Evolutionary conservation across 1,140 invertebrate genomes (phyloP).

Genomic region (Sinella curviseta): DNA sequence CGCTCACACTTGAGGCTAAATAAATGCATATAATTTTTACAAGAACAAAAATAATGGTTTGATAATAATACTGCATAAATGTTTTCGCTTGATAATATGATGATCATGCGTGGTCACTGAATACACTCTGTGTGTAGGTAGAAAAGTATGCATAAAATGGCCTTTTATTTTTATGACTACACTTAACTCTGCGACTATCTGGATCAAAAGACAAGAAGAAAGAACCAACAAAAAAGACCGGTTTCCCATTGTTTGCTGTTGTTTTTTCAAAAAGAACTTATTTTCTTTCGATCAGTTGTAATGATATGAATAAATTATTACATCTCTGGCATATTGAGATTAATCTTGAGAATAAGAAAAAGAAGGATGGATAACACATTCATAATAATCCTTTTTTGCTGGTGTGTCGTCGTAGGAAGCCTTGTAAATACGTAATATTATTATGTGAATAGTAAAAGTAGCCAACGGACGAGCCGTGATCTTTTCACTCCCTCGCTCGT

Average conservation of each 20-base stretch:
- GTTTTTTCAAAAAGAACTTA: neutral
- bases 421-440: too few species aligned
- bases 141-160: neutral
- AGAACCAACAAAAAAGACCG: slow-evolving; percentile 1
- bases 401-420: too few species aligned
- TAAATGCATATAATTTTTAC: too few species aligned
- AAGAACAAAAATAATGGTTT: too few species aligned
- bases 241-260: neutral
- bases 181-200: neutral
- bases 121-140: neutral
- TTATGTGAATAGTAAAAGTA: too few species aligned
- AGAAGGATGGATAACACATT: neutral
- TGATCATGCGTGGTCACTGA: neutral
- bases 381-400: too few species aligned
- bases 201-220: neutral
- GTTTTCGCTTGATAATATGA: neutral
- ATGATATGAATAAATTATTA: slow-evolving; percentile 13
- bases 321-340: slow-evolving; percentile 15
- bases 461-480: too few species aligned
- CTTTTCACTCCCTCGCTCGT: too few species aligned
- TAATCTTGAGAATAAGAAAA: neutral
- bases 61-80: too few species aligned
- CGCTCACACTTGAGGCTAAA: neutral
- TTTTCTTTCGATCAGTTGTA: slow-evolving; percentile 2
- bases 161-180: neutral